Evolutionary conservation across 2,113 vertebrate species (phyloP).

Genomic region (Probosciger aterrimus): DNA sequence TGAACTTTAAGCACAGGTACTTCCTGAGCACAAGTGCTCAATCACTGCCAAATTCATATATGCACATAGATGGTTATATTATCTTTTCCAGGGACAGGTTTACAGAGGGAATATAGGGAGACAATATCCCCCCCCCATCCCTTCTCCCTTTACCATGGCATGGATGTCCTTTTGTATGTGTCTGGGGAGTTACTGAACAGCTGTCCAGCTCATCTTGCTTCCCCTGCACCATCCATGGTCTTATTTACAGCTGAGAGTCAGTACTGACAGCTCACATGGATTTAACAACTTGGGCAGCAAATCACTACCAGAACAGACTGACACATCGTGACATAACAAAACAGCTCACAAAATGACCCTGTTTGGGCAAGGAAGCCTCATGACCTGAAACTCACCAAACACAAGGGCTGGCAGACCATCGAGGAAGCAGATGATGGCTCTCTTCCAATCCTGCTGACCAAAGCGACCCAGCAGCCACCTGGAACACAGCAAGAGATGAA

Average conservation of each 20-base stretch:
- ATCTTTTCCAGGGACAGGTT: background rate
- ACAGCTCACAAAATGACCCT: background rate
- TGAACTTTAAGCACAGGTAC: background rate
- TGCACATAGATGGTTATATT: background rate
- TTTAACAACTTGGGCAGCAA: background rate
- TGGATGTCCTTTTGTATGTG: background rate
- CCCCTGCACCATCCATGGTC: background rate
- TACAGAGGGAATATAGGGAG: background rate
- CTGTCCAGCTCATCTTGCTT: background rate
- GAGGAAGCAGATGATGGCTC: background rate
- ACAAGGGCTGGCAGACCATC: background rate
- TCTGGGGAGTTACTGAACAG: background rate
- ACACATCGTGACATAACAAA: background rate
- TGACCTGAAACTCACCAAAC: background rate
- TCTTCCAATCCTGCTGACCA: background rate
- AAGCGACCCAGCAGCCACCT: constrained; percentile 14
- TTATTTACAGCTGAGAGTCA: background rate
- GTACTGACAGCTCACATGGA: background rate
- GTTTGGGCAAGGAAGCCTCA: background rate
- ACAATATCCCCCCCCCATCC: background rate
- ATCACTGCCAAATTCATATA: background rate
- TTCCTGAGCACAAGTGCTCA: background rate
- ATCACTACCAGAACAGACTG: background rate
- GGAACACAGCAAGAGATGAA: constrained; percentile 9
- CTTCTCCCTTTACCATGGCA: background rate